Base-by-base conservation (phyloP, 1,140 invertebrate species). In the Neodiprion pinetum region DNA sequence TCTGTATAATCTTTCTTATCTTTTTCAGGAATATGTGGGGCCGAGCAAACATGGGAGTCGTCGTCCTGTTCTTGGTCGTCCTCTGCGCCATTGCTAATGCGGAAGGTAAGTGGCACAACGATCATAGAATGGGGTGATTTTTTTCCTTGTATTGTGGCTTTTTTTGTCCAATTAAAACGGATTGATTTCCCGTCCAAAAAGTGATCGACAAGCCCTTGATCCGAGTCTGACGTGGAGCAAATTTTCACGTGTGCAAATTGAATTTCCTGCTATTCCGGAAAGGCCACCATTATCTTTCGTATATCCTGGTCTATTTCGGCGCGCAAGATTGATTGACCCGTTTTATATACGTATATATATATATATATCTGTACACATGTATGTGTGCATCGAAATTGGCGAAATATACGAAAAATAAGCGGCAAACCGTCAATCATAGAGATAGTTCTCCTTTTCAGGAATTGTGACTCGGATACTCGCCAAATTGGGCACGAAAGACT, bases 21-120 rank as follows among this genome's bases (percentile, higher is more conserved):
- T 61, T 12, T 61, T 61, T 61, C 17, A 76, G 74, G 74, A 79
- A 70, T 72, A 88, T 87, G 86, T 86, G 85, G 86, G 83, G 81
- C 71, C 81, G 81, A 83, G 85, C 83, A 72, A 86, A 82, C 70
- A 86, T 86, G 79, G 80, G 82, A 72, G 83, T 76, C n/a, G 76
- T 87, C 74, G 77, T 82, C 72, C 73, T 85, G 68, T 73, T 86
- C 40, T 71, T 84, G 7, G 75, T 72, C 74, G 83, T 79, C 77
- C 72, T 78, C 12, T 82, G 79, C 74, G 71, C 77, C 14, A 65
- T 82, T 23, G 77, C 73, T 21, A 67, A 72, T 69, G 48, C 68
- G 47, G 70, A 71, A 49, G 70, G 23, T 23, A 47, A 48, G 5
- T 40, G 68, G 49, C 65, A 21, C 14, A n/a, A 66, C 14, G 1